A percentile compares a stretch with the other conserved stretches of the same genome.
Evolutionary conservation across 2,888 invertebrate species (phyloP).

Genomic region (Andrena dorsata): DNA sequence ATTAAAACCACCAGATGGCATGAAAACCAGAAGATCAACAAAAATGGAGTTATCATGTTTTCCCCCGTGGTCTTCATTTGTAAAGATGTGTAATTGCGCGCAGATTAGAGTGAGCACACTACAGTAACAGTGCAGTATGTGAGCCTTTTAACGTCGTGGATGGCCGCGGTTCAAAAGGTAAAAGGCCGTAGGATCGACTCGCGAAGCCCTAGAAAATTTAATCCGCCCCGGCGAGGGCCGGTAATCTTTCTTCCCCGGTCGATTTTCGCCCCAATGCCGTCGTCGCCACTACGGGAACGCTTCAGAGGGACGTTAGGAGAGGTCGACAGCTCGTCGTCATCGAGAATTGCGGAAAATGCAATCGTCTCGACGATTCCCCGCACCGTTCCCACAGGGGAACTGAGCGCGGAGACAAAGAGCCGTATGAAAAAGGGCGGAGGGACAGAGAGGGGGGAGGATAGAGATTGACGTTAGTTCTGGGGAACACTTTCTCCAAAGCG

Average conservation of each 20-base stretch:
- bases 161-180: conserved; percentile 19
- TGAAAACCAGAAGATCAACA: no score
- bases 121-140: no score
- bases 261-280: conserved; percentile 44
- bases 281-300: conserved; percentile 30
- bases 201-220: conserved; percentile 63
- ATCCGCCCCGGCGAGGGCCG: conserved; percentile 53
- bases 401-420: conserved; percentile 49
- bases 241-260: conserved; percentile 64
- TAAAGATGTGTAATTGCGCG: no score
- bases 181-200: conserved; percentile 40
- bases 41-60: no score
- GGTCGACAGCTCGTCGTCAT: conserved; percentile 65
- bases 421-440: conserved; percentile 27
- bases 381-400: conserved; percentile 35
- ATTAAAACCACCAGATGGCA: no score
- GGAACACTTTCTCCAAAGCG: conserved; percentile 69
- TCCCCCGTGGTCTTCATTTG: no score
- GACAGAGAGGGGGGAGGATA: conserved; percentile 19
- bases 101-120: no score
- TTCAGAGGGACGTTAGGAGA: conserved; percentile 40
- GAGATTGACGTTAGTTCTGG: conserved; percentile 65
- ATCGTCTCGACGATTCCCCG: conserved; percentile 70
- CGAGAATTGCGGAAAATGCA: conserved; percentile 71
- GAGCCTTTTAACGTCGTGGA: neutral